Evolutionary conservation across 2,113 vertebrate genomes (phyloP).

Genomic region (Ceyx melanurus): DNA sequence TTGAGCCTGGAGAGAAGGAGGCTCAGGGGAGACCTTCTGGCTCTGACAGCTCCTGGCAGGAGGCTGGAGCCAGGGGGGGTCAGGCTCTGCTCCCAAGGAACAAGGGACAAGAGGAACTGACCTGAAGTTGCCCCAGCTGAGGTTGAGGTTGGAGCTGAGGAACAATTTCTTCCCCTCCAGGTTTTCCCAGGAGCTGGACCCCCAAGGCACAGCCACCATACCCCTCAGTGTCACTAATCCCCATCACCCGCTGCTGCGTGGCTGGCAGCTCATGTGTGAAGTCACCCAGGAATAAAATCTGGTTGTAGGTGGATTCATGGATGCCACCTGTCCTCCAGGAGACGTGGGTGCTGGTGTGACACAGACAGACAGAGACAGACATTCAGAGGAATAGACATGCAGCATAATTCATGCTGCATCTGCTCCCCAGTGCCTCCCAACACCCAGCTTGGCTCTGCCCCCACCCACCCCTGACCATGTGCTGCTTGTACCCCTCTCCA

Average conservation of each 20-base stretch:
- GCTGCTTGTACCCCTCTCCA: neutral
- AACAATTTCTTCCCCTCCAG: too few species aligned
- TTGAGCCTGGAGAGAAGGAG: too few species aligned
- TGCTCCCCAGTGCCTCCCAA: neutral
- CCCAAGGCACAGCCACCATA: rapidly evolving
- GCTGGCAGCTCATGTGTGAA: neutral
- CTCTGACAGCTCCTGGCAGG: too few species aligned
- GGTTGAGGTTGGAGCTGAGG: too few species aligned
- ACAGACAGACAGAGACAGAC: too few species aligned
- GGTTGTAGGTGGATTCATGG: neutral
- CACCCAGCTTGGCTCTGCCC: neutral
- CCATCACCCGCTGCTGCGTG: rapidly evolving
- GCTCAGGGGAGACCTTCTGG: too few species aligned
- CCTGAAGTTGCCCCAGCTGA: too few species aligned
- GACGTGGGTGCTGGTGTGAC: neutral
- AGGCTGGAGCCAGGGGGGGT: too few species aligned
- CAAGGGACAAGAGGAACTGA: too few species aligned
- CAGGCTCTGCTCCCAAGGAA: too few species aligned
- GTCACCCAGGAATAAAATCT: neutral
- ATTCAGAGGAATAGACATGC: too few species aligned
- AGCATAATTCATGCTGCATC: neutral
- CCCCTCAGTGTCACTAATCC: rapidly evolving
- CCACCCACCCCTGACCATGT: too few species aligned
- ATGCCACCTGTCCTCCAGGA: neutral
- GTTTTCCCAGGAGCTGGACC: neutral